phyloP scores from a whole-genome alignment of 1,140 invertebrate genomes.

The Thalassaphorura encarpata region DNA sequence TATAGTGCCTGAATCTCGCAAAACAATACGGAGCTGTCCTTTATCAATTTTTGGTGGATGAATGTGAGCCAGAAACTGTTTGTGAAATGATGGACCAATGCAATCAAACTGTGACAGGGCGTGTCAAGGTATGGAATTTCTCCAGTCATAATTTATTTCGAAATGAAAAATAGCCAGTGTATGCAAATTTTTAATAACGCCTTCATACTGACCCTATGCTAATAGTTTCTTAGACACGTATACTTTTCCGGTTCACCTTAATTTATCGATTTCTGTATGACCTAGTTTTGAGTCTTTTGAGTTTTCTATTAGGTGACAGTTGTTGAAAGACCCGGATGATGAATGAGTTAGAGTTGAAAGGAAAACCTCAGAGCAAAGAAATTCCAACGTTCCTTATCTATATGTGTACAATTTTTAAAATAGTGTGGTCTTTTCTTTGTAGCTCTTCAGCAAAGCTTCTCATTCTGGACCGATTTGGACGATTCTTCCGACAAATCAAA shows the following conservation, averaged over 20 bases:
- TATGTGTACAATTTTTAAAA: not conserved
- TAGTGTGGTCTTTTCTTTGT: not conserved
- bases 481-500: constrained; percentile 1
- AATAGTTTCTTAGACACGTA: too few species aligned
- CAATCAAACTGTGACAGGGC: not conserved
- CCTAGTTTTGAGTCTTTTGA: too few species aligned
- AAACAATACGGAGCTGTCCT: constrained; percentile 63
- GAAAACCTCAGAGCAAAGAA: too few species aligned
- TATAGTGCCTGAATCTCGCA: constrained; percentile 54
- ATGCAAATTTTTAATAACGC: too few species aligned
- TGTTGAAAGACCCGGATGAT: too few species aligned
- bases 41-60: constrained; percentile 57
- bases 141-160: too few species aligned
- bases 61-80: constrained; percentile 54
- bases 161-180: too few species aligned
- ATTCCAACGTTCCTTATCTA: not conserved
- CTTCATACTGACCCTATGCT: too few species aligned
- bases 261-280: too few species aligned
- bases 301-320: too few species aligned
- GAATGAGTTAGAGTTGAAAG: too few species aligned
- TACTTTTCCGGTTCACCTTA: too few species aligned
- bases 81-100: constrained; percentile 52
- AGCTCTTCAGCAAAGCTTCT: constrained; percentile 1
- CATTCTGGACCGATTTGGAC: constrained; percentile 14
- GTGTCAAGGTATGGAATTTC: constrained; percentile 9